phyloP scores from a whole-genome alignment of 2,113 vertebrate species.

The Rhinolophus ferrumequinum region DNA sequence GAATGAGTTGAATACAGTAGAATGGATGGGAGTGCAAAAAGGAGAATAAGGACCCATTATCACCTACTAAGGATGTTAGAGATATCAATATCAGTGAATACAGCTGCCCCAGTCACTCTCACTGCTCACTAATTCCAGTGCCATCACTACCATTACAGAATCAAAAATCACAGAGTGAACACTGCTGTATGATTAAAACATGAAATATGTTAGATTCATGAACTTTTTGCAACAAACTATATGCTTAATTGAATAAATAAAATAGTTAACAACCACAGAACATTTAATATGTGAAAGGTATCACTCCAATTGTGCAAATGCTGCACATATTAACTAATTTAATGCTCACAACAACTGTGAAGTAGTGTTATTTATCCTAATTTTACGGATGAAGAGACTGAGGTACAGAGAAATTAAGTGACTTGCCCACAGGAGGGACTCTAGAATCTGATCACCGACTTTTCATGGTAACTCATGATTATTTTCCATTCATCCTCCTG shows the following conservation, averaged over 20 bases:
- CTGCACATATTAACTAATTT: neutral
- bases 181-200: neutral
- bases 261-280: neutral
- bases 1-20: neutral
- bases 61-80: neutral
- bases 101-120: neutral
- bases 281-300: neutral
- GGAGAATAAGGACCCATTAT: neutral
- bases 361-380: neutral
- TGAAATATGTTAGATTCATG: neutral
- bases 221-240: neutral
- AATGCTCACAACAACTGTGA: neutral
- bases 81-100: neutral
- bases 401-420: neutral
- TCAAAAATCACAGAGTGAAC: neutral
- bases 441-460: neutral
- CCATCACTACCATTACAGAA: neutral
- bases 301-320: neutral
- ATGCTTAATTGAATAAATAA: neutral
- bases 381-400: neutral
- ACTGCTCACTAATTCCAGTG: neutral
- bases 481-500: neutral
- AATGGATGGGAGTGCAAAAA: neutral
- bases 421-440: neutral
- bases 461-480: neutral